Evolutionary conservation across 2,888 invertebrate genomes (phyloP).

Genomic region (Drosophila silvestris): DNA sequence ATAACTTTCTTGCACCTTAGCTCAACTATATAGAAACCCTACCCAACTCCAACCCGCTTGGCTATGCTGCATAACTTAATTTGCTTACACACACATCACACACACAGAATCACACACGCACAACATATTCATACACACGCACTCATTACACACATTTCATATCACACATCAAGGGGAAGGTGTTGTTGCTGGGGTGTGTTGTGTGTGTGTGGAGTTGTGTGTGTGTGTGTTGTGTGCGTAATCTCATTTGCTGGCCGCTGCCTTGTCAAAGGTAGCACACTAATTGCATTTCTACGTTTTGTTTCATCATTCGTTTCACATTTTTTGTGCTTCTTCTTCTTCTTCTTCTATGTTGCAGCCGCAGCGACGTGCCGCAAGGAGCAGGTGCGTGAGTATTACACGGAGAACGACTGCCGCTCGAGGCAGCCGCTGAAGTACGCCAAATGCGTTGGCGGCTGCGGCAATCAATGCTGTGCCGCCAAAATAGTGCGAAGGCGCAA

Average conservation of each 20-base stretch:
- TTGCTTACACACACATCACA: constrained; percentile 45
- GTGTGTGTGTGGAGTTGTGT: background rate
- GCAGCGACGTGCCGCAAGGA: constrained; percentile 94
- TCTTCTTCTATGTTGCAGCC: constrained; percentile 80
- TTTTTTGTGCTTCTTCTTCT: background rate
- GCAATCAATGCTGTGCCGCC: constrained; percentile 94
- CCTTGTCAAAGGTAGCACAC: constrained; percentile 53
- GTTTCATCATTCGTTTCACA: constrained; percentile 14
- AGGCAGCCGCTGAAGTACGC: constrained; percentile 96
- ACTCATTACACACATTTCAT: constrained; percentile 30
- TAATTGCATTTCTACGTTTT: constrained; percentile 62
- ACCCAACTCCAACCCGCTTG: constrained; percentile 26
- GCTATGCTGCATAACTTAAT: constrained; percentile 49
- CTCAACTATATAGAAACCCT: background rate
- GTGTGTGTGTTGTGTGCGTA: constrained; percentile 38
- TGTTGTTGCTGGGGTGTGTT: background rate
- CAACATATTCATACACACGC: constrained; percentile 14
- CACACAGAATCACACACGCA: constrained; percentile 2
- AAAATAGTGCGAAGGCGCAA: constrained; percentile 97
- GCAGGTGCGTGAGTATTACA: constrained; percentile 95
- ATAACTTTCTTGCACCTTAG: constrained; percentile 29
- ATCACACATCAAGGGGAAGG: constrained; percentile 26
- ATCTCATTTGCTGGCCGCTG: constrained; percentile 63
- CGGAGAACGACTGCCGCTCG: constrained; percentile 96
- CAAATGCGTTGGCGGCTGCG: constrained; percentile 93